phyloP scores from a whole-genome alignment of 2,797 vertebrate genomes.

The Triplophysa yarkandensis region DNA sequence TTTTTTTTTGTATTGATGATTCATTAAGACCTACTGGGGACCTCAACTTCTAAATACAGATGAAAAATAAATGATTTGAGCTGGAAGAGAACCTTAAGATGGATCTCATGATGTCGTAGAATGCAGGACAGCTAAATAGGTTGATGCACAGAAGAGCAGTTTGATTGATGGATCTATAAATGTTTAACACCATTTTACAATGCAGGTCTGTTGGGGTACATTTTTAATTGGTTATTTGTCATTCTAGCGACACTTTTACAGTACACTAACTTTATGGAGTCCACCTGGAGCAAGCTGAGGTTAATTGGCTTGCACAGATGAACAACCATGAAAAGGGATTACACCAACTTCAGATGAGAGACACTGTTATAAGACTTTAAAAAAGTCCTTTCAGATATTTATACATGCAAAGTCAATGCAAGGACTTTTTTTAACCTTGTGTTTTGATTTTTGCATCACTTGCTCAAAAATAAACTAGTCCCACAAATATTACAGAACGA shows the following conservation, averaged over 20 bases:
- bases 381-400: no score
- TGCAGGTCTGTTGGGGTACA: conserved; percentile 12
- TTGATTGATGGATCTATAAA: conserved; percentile 22
- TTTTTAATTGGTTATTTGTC: conserved; percentile 41
- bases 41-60: neutral
- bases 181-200: conserved; percentile 31
- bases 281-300: conserved; percentile 27
- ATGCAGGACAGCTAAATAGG: neutral
- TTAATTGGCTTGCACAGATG: conserved; percentile 27
- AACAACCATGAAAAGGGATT: conserved; percentile 4
- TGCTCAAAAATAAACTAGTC: no score
- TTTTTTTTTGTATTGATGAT: neutral
- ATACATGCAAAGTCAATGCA: no score
- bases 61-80: no score
- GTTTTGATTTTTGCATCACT: no score
- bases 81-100: neutral
- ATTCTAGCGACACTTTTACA: conserved; percentile 26
- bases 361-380: no score
- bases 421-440: no score
- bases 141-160: neutral
- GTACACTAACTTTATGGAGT: conserved; percentile 26
- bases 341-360: neutral
- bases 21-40: neutral
- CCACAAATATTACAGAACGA: no score
- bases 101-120: neutral